These are phyloP conservation scores for Tanytarsus gracilentus DNA, from an alignment of 2,888 invertebrate genomes.

Conservation along the genomic window DNA sequence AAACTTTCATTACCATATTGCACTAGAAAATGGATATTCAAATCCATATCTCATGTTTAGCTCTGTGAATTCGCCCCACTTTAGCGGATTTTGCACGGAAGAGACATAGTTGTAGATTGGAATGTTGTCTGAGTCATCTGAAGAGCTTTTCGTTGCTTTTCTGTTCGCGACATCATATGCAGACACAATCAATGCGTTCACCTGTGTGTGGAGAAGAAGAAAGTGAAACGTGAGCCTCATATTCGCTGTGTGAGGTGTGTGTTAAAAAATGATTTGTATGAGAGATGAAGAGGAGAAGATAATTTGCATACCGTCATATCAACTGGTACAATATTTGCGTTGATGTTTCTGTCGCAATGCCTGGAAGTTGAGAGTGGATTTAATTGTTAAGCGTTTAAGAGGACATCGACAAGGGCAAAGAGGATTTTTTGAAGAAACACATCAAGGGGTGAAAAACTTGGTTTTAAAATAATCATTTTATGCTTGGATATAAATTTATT, in stretches of 20 bases:
- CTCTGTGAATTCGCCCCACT: conserved; percentile 59
- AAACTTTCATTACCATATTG: conserved; percentile 51
- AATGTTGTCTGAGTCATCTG: conserved; percentile 36
- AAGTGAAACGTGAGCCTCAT: background rate
- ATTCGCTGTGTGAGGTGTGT: background rate
- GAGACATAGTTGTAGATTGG: conserved; percentile 77
- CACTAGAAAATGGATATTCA: conserved; percentile 46
- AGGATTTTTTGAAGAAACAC: too few species aligned
- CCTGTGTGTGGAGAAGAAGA: conserved; percentile 36
- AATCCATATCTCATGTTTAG: conserved; percentile 46
- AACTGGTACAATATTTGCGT: conserved; percentile 66
- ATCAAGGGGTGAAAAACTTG: too few species aligned
- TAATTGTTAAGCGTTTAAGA: too few species aligned
- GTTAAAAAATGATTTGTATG: conserved; percentile 31
- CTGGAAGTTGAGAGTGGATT: background rate
- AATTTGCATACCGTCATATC: conserved; percentile 46
- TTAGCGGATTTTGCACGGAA: conserved; percentile 63
- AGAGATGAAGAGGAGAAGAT: background rate
- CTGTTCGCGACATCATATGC: conserved; percentile 48
- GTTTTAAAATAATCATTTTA: too few species aligned
- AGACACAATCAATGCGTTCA: conserved; percentile 59
- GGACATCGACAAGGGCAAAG: too few species aligned
- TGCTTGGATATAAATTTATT: too few species aligned
- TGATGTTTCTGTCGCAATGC: conserved; percentile 43
- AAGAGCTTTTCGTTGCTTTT: conserved; percentile 38